Percentiles rank a stretch among this genome's conserved stretches.
Conservation (phyloP, 37 sponge, comb jelly and placozoan species). For the Oscarella lobularis region DNA sequence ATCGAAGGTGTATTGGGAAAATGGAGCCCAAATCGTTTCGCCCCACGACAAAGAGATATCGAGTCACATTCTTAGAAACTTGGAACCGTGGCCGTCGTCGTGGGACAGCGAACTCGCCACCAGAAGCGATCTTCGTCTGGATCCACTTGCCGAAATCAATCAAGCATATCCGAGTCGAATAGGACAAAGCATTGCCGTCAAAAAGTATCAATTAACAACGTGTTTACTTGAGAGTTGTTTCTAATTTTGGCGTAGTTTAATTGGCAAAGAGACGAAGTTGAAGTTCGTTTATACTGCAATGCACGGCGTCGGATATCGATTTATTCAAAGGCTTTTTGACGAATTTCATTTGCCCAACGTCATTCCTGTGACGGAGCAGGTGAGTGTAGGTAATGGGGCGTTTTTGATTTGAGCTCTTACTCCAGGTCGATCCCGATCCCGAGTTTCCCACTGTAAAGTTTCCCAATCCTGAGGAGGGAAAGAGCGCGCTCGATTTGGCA, state of each 20-base stretch:
- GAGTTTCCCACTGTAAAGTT: constrained; percentile 93
- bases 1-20: constrained; percentile 74
- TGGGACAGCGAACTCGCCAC: constrained; percentile 56
- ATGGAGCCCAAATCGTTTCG: constrained; percentile 94
- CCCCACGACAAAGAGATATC: constrained; percentile 82
- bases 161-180: constrained; percentile 52
- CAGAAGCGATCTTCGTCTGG: constrained; percentile 17
- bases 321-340: constrained; percentile 49
- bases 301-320: constrained; percentile 91
- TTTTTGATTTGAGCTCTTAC: background rate
- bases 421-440: constrained; percentile 79
- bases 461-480: constrained; percentile 99
- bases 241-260: background rate
- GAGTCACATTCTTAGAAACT: constrained; percentile 35
- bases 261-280: background rate
- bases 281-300: constrained; percentile 85
- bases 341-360: constrained; percentile 56
- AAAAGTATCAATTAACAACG: background rate
- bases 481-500: constrained; percentile 83
- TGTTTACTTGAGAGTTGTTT: background rate
- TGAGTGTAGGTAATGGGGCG: background rate
- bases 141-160: constrained; percentile 54
- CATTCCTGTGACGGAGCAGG: constrained; percentile 72
- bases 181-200: background rate
- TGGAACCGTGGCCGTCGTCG: constrained; percentile 63